Percentiles rank a stretch among this genome's conserved stretches.
These are phyloP conservation scores for Petromus typicus DNA, from an alignment of 2,113 vertebrate species.

Conservation along the genomic window DNA sequence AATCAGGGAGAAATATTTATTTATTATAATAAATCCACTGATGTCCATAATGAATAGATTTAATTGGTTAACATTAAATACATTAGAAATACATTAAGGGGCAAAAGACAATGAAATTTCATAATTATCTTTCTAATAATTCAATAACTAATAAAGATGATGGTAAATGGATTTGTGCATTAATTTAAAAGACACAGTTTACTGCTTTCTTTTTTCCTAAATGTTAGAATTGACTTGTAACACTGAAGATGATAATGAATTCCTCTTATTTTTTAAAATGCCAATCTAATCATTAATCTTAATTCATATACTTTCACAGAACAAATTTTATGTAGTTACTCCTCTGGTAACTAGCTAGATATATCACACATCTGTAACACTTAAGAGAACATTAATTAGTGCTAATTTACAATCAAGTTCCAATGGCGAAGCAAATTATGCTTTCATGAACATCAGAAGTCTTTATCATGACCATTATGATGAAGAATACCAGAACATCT, in stretches of 20 bases:
- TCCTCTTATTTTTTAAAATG: slow-evolving; percentile 77
- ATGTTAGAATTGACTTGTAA: slow-evolving; percentile 80
- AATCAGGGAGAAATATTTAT: slow-evolving; percentile 19
- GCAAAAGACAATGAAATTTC: slow-evolving; percentile 77
- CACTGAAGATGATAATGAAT: slow-evolving; percentile 71
- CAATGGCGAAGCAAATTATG: slow-evolving; percentile 78
- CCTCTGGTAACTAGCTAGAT: slow-evolving; percentile 74
- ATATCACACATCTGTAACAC: slow-evolving; percentile 75
- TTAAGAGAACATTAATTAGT: slow-evolving; percentile 83
- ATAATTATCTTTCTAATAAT: slow-evolving; percentile 69
- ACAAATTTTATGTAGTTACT: slow-evolving; percentile 74
- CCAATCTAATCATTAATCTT: slow-evolving; percentile 72
- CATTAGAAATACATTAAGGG: slow-evolving; percentile 80
- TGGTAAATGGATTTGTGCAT: slow-evolving; percentile 67
- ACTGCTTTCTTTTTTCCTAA: slow-evolving; percentile 67
- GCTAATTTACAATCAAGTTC: slow-evolving; percentile 83
- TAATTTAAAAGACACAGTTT: slow-evolving; percentile 64
- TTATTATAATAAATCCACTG: slow-evolving; percentile 38
- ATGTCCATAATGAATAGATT: slow-evolving; percentile 14
- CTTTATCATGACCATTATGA: slow-evolving; percentile 65
- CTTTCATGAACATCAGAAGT: slow-evolving; percentile 74
- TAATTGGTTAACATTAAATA: slow-evolving; percentile 71
- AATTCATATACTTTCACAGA: slow-evolving; percentile 73
- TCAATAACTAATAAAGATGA: slow-evolving; percentile 66
- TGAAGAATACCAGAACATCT: slow-evolving; percentile 71